These are phyloP conservation scores for Melitaea cinxia DNA, from an alignment of 1,140 invertebrate species.

Conservation along the genomic window DNA sequence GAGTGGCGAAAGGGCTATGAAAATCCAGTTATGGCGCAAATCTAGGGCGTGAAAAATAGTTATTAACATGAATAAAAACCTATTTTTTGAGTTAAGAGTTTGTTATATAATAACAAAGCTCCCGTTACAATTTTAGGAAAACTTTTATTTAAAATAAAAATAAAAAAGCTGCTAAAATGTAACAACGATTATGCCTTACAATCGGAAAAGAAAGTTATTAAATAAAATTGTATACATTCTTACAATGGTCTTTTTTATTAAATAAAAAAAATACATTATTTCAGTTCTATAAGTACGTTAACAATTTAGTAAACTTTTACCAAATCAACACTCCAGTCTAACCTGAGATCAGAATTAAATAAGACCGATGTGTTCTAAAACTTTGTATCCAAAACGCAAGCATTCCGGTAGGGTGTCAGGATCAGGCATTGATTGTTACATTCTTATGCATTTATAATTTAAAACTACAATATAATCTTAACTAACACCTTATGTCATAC, in stretches of 20 bases:
- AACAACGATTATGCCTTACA: neutral
- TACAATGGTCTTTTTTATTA: constrained; percentile 63
- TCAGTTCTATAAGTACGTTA: constrained; percentile 79
- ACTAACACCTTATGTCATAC: constrained; percentile 49
- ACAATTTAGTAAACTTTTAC: constrained; percentile 78
- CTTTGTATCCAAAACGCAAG: constrained; percentile 53
- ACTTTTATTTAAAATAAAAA: neutral
- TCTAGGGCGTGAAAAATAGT: too few relatives aligned
- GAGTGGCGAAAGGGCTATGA: too few relatives aligned
- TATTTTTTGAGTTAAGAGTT: too few relatives aligned
- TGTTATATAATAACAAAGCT: too few relatives aligned
- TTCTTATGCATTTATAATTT: constrained; percentile 47
- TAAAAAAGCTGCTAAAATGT: neutral
- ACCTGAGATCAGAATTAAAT: constrained; percentile 77
- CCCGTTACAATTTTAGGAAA: too few relatives aligned
- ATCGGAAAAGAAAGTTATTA: neutral
- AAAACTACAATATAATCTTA: constrained; percentile 53
- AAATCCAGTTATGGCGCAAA: too few relatives aligned
- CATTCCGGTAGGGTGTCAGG: constrained; percentile 40
- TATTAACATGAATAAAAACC: too few relatives aligned
- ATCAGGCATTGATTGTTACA: constrained; percentile 42
- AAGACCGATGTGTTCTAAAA: constrained; percentile 54
- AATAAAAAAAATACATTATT: constrained; percentile 78
- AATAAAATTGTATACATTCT: constrained; percentile 8
- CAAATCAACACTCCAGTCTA: constrained; percentile 73